A percentile compares a stretch with the other conserved stretches of the same genome.
phyloP scores from a whole-genome alignment of 2,113 vertebrate species.

The Axis porcinus region DNA sequence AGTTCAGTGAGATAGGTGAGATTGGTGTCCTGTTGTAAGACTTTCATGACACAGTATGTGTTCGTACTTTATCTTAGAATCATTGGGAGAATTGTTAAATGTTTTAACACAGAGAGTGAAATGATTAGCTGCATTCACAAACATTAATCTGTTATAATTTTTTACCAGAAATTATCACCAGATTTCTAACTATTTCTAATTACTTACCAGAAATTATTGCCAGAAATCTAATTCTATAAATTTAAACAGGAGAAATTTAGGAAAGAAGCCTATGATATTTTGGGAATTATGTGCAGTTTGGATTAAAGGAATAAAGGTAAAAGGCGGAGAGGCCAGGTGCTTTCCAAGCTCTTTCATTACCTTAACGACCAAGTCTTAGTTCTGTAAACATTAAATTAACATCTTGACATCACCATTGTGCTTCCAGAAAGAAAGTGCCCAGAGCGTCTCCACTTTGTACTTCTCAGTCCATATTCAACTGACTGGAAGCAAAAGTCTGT shows the following conservation, averaged over 20 bases:
- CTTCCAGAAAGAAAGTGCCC: background rate
- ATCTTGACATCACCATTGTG: background rate
- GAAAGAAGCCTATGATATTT: background rate
- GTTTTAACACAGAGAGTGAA: background rate
- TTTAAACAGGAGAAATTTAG: background rate
- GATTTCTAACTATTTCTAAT: background rate
- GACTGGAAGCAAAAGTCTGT: background rate
- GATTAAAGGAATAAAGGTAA: background rate
- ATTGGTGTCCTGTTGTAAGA: background rate
- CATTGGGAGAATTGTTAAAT: background rate
- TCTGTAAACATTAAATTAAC: background rate
- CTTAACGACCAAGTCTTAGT: background rate
- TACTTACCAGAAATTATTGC: background rate
- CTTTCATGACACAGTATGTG: background rate
- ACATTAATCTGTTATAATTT: background rate
- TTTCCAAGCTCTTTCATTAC: background rate
- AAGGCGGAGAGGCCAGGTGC: background rate
- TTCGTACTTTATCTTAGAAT: background rate
- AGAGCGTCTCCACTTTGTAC: background rate
- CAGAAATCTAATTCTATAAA: slow-evolving; percentile 21
- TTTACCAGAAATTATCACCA: background rate
- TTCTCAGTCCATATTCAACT: background rate
- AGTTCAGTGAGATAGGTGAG: background rate
- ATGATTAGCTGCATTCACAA: background rate
- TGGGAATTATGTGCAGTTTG: background rate